Evolutionary conservation across 2,113 vertebrate genomes (phyloP).

Genomic region (Mormyrus lacerda): DNA sequence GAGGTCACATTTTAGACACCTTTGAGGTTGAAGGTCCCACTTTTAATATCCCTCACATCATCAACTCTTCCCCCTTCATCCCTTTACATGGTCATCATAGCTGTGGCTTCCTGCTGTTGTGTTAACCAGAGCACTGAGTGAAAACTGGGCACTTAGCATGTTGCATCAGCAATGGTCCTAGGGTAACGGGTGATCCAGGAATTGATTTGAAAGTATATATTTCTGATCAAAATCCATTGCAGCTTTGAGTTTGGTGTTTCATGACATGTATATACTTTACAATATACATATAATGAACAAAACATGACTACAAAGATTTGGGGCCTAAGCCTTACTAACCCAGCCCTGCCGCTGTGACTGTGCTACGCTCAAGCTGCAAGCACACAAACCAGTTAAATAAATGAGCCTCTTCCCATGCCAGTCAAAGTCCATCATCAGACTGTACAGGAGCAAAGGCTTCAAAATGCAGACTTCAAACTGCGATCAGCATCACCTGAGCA

Average conservation of each 20-base stretch:
- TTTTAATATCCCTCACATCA: not conserved
- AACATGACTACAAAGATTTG: not conserved
- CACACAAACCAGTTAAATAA: not conserved
- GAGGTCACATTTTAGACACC: not conserved
- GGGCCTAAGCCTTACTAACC: not conserved
- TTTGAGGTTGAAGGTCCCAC: not conserved
- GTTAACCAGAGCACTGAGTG: not conserved
- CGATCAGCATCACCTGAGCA: not conserved
- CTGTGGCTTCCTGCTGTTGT: not conserved
- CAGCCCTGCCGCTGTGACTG: not conserved
- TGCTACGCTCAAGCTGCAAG: not conserved
- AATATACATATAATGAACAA: not conserved
- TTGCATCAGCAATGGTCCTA: not conserved
- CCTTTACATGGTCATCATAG: not conserved
- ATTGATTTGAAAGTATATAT: not conserved
- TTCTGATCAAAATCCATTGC: not conserved
- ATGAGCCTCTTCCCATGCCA: not conserved
- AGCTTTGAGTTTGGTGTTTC: not conserved
- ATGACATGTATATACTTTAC: not conserved
- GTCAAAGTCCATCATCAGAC: not conserved
- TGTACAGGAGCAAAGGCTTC: not conserved
- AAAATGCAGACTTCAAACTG: not conserved
- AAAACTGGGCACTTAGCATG: not conserved
- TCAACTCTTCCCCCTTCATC: not conserved
- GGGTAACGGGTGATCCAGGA: not conserved